Evolutionary conservation across 2,113 vertebrate species (phyloP).

Genomic region (Hepsetus odoe): DNA sequence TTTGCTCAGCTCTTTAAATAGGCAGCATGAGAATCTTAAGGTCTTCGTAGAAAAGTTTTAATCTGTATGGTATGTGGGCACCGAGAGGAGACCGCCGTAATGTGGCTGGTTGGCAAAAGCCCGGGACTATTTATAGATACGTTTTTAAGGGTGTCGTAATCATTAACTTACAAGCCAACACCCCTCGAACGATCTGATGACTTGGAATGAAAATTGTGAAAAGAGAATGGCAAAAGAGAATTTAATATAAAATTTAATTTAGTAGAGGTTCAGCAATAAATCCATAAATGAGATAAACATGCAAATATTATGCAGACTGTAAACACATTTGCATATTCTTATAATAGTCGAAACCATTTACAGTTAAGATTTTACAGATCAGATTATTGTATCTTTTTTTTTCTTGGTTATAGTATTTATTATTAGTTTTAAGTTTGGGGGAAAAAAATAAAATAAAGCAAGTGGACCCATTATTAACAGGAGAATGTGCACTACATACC

Average conservation of each 20-base stretch:
- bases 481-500: too few species aligned
- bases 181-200: background rate
- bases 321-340: too few species aligned
- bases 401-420: too few species aligned
- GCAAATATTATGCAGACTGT: too few species aligned
- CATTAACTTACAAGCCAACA: slow-evolving; percentile 7
- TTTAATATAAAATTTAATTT: background rate
- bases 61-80: background rate
- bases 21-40: background rate
- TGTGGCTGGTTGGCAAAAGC: slow-evolving; percentile 1
- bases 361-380: too few species aligned
- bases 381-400: too few species aligned
- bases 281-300: background rate
- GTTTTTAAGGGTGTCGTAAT: slow-evolving; percentile 6
- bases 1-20: background rate
- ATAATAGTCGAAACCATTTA: too few species aligned
- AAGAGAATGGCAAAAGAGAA: background rate
- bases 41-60: background rate
- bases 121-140: slow-evolving; percentile 25
- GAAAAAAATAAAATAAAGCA: too few species aligned
- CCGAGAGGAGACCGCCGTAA: background rate
- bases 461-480: too few species aligned
- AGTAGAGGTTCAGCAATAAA: background rate
- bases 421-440: too few species aligned
- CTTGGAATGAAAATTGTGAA: background rate